phyloP scores from a whole-genome alignment of 2,113 vertebrate genomes.

The Pollachius pollachius region DNA sequence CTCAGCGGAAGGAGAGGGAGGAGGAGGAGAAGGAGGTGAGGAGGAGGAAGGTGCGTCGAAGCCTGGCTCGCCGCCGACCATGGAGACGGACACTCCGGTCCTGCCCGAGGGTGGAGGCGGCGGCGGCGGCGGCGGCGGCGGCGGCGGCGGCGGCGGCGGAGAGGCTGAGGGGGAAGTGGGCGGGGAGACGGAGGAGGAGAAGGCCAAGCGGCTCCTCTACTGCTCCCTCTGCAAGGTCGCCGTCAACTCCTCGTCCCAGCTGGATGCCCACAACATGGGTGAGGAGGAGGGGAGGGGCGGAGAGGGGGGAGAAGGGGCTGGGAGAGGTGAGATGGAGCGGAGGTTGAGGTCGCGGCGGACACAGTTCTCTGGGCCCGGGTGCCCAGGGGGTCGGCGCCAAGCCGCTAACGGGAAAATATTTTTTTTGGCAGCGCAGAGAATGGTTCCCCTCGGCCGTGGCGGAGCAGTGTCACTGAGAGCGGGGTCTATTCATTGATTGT shows the following conservation, averaged over 20 bases:
- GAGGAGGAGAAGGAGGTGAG: slow-evolving; percentile 50
- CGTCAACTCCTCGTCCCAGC: slow-evolving; percentile 95
- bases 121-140: slow-evolving; percentile 61
- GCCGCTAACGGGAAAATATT: neutral
- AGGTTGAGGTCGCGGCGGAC: too few species aligned
- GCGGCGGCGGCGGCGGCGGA: slow-evolving; percentile 68
- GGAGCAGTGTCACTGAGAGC: neutral
- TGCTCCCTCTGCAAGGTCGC: slow-evolving; percentile 98
- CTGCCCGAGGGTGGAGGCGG: slow-evolving; percentile 43
- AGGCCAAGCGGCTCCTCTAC: slow-evolving; percentile 92
- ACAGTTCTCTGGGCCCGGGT: neutral
- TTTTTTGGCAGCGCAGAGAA: neutral
- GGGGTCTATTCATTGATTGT: slow-evolving; percentile 8
- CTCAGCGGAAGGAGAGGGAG: slow-evolving; percentile 75
- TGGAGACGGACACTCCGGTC: slow-evolving; percentile 35
- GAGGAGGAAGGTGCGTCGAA: slow-evolving; percentile 64
- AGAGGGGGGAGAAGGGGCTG: too few species aligned
- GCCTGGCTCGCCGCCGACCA: slow-evolving; percentile 34
- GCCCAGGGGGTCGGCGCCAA: neutral
- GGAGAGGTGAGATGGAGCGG: too few species aligned
- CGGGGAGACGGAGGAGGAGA: slow-evolving; percentile 91
- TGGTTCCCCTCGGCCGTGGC: neutral
- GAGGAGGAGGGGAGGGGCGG: slow-evolving; percentile 43
- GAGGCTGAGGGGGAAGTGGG: slow-evolving; percentile 71
- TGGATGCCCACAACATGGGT: slow-evolving; percentile 98